Evolutionary conservation across 2,113 vertebrate species (phyloP).

Genomic region (Pipa parva): DNA sequence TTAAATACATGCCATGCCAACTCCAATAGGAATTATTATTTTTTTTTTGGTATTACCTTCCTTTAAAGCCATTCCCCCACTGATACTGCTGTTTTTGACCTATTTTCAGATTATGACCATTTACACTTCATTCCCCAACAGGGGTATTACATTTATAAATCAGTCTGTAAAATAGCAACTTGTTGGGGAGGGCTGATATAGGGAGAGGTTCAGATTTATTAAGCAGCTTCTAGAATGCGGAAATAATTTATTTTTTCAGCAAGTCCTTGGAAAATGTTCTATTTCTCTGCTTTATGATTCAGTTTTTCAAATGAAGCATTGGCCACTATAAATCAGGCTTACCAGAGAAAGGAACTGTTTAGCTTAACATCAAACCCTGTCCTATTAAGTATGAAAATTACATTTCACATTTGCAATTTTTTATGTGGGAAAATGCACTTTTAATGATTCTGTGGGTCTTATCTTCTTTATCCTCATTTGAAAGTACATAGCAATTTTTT

Average conservation of each 20-base stretch:
- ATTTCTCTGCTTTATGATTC: conserved; percentile 52
- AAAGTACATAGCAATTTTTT: conserved; percentile 22
- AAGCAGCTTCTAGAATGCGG: conserved; percentile 58
- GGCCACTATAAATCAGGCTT: conserved; percentile 56
- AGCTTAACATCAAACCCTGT: conserved; percentile 31
- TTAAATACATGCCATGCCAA: too few relatives aligned
- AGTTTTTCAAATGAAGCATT: conserved; percentile 51
- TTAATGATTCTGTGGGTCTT: conserved; percentile 16
- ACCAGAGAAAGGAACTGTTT: conserved; percentile 47
- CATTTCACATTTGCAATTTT: conserved; percentile 8
- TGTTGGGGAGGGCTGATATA: conserved; percentile 54
- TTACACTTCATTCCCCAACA: conserved; percentile 68
- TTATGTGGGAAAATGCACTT: conserved; percentile 22
- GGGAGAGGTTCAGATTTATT: conserved; percentile 62
- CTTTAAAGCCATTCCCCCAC: conserved; percentile 17
- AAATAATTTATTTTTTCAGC: conserved; percentile 69
- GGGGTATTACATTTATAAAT: conserved; percentile 73
- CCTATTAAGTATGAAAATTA: conserved; percentile 26
- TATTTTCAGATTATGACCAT: conserved; percentile 73
- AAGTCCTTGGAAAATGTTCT: conserved; percentile 63
- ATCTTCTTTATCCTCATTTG: conserved; percentile 3
- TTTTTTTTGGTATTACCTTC: too few relatives aligned
- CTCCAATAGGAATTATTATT: too few relatives aligned
- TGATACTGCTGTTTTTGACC: conserved; percentile 54
- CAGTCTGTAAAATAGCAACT: conserved; percentile 69